Conservation (phyloP, 64 coral and sea anemone genomes). For the Porites australiensis region DNA sequence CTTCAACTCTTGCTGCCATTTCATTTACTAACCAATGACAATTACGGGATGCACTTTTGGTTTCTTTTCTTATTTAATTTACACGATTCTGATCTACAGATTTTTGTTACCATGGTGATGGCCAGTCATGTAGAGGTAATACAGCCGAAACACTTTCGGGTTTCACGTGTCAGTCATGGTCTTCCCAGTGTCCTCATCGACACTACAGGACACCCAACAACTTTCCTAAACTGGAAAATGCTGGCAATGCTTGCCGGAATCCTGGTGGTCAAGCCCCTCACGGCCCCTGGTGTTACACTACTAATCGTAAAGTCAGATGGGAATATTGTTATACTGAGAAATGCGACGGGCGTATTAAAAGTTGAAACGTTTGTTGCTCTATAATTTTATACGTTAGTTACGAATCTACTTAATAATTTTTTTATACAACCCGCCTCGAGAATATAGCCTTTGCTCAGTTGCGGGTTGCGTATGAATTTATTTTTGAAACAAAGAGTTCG, state of each 20-base stretch:
- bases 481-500: no score
- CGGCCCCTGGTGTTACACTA: slow-evolving; percentile 89
- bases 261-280: slow-evolving; percentile 80
- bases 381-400: no score
- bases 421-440: no score
- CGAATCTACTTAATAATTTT: no score
- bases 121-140: slow-evolving; percentile 65
- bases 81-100: neutral
- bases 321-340: slow-evolving; percentile 70
- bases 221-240: slow-evolving; percentile 69
- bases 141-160: slow-evolving; percentile 68
- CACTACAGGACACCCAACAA: slow-evolving; percentile 53
- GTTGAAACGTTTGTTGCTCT: no score
- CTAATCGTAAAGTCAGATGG: slow-evolving; percentile 69
- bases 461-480: no score
- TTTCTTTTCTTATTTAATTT: no score
- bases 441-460: no score
- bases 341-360: neutral
- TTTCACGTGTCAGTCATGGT: slow-evolving; percentile 77
- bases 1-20: no score
- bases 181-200: slow-evolving; percentile 76
- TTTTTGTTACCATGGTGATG: slow-evolving; percentile 80
- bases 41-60: no score
- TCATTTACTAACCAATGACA: no score
- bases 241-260: slow-evolving; percentile 85